Evolutionary conservation across 2,888 invertebrate genomes (phyloP).

Genomic region (Blastobasis lacticolella): DNA sequence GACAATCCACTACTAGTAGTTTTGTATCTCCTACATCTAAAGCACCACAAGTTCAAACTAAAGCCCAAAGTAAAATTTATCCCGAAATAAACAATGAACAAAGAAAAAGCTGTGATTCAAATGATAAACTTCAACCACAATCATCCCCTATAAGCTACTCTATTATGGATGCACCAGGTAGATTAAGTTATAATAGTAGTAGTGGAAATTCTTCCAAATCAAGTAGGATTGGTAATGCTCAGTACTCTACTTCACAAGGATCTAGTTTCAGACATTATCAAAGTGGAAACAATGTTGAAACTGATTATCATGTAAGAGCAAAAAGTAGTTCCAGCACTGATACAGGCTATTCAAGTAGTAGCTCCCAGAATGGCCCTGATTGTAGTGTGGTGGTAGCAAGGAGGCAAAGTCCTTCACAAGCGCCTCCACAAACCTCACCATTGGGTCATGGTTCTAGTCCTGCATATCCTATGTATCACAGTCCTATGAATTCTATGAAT

Average conservation of each 20-base stretch:
- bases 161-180: slow-evolving; percentile 80
- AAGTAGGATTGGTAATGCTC: slow-evolving; percentile 62
- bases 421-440: slow-evolving; percentile 82
- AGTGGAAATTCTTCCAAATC: slow-evolving; percentile 68
- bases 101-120: slow-evolving; percentile 72
- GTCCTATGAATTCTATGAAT: slow-evolving; percentile 84
- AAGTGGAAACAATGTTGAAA: slow-evolving; percentile 73
- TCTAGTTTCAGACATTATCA: slow-evolving; percentile 78
- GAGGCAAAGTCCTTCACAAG: slow-evolving; percentile 80
- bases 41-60: slow-evolving; percentile 78
- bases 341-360: slow-evolving; percentile 76
- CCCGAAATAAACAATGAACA: slow-evolving; percentile 76
- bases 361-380: slow-evolving; percentile 78
- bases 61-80: slow-evolving; percentile 85
- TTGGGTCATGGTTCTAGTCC: slow-evolving; percentile 84
- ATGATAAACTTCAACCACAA: slow-evolving; percentile 71
- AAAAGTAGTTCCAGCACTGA: slow-evolving; percentile 77
- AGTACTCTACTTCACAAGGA: slow-evolving; percentile 66
- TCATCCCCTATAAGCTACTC: slow-evolving; percentile 85
- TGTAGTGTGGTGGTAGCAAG: slow-evolving; percentile 78
- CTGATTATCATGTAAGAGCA: slow-evolving; percentile 76
- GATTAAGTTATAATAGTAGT: slow-evolving; percentile 75
- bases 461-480: slow-evolving; percentile 89
- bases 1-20: slow-evolving; percentile 50
- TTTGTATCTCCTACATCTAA: slow-evolving; percentile 73